Evolutionary conservation across 2,797 vertebrate genomes (phyloP).

Genomic region (Ceyx erithaca): DNA sequence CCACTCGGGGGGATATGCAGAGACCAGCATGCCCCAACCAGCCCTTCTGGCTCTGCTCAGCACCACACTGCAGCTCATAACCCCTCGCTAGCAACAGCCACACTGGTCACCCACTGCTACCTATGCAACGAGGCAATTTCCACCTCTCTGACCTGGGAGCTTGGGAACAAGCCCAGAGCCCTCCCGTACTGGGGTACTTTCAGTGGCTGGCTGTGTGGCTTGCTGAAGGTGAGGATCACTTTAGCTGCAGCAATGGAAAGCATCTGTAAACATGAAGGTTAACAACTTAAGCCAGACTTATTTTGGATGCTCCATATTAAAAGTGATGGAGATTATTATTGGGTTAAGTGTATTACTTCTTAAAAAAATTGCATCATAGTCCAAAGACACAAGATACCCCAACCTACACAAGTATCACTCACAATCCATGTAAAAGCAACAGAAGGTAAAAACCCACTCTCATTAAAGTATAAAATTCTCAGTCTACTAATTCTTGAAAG

Average conservation of each 20-base stretch:
- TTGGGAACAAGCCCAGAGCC: neutral
- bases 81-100: neutral
- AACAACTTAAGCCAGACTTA: neutral
- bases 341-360: neutral
- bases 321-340: neutral
- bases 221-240: rapidly evolving
- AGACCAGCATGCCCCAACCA: neutral
- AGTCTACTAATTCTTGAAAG: neutral
- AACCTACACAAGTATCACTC: neutral
- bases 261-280: neutral
- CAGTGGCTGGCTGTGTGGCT: neutral
- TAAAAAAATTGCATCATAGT: neutral
- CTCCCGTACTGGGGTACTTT: neutral
- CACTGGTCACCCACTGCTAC: neutral
- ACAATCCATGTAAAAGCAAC: neutral
- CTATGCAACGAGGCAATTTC: neutral
- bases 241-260: neutral
- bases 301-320: neutral
- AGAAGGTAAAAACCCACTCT: neutral
- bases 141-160: neutral
- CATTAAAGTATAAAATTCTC: neutral
- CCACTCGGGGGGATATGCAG: neutral
- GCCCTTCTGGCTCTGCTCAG: neutral
- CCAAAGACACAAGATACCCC: neutral
- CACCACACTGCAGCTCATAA: neutral